Percentiles rank a stretch among this genome's conserved stretches.
phyloP scores from a whole-genome alignment of 2,113 vertebrate species.

The Harpagus bidentatus region DNA sequence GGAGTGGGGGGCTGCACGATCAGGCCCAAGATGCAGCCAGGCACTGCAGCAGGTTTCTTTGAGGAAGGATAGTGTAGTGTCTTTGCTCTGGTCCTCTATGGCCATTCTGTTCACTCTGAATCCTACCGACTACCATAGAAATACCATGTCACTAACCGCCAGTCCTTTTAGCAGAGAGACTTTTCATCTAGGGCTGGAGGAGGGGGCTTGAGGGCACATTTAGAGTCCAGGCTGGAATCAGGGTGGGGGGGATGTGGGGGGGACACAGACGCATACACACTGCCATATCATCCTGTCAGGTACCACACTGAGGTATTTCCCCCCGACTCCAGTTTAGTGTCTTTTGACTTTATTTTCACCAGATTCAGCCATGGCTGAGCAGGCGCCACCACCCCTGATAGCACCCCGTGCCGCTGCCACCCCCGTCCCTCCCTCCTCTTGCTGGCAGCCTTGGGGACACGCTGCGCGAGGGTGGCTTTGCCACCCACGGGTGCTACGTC shows the following conservation, averaged over 20 bases:
- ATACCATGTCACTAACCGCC: rapidly evolving
- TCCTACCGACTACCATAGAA: not conserved
- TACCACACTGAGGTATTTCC: not conserved
- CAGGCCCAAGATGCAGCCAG: not conserved
- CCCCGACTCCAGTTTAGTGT: not conserved
- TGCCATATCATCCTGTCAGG: too few species aligned
- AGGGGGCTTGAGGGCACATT: rapidly evolving
- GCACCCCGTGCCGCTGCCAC: rapidly evolving
- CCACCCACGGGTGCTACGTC: not conserved
- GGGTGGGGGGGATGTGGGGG: not conserved
- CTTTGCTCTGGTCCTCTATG: not conserved
- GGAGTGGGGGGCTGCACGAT: not conserved
- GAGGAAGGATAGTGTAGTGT: rapidly evolving
- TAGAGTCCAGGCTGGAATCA: not conserved
- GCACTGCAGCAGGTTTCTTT: not conserved
- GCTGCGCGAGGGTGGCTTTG: not conserved
- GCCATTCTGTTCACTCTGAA: not conserved
- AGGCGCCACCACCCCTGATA: rapidly evolving
- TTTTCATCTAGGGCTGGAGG: not conserved
- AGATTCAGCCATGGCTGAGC: rapidly evolving
- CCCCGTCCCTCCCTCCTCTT: not conserved
- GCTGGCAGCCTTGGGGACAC: not conserved
- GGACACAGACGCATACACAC: rapidly evolving
- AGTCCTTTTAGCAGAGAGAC: too few species aligned
- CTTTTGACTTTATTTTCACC: conserved; percentile 8